These are phyloP conservation scores for Eupithecia insigniata DNA, from an alignment of 2,888 invertebrate species.

Conservation along the genomic window DNA sequence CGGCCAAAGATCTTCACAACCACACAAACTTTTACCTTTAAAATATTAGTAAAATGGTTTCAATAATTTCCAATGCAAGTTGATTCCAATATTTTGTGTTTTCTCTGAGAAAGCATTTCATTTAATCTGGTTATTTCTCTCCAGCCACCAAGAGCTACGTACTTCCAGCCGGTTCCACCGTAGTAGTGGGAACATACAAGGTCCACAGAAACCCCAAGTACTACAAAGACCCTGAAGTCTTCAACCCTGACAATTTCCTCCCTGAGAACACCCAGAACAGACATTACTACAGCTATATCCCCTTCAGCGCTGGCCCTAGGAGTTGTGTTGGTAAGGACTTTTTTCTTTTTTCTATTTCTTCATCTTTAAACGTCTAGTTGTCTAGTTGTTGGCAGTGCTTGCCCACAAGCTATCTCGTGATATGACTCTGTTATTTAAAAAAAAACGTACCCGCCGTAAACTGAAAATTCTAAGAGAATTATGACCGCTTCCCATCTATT, in stretches of 20 bases:
- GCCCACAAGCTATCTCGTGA: too few relatives aligned
- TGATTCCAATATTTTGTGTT: not conserved
- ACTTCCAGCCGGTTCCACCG: slow-evolving; percentile 88
- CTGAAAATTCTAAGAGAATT: not conserved
- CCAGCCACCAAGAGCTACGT: slow-evolving; percentile 86
- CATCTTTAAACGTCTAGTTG: too few relatives aligned
- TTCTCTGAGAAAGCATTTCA: not conserved
- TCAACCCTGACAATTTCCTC: slow-evolving; percentile 91
- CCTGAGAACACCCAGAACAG: slow-evolving; percentile 89
- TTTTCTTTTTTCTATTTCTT: not conserved
- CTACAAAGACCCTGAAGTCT: slow-evolving; percentile 88
- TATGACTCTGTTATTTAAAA: too few relatives aligned
- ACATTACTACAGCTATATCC: slow-evolving; percentile 91
- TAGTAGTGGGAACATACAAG: slow-evolving; percentile 87
- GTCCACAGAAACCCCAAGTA: slow-evolving; percentile 87
- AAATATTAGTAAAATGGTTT: too few relatives aligned
- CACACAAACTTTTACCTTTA: too few relatives aligned
- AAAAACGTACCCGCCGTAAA: not conserved
- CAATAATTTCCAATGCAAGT: not conserved
- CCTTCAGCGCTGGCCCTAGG: slow-evolving; percentile 92
- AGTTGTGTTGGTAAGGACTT: slow-evolving; percentile 88
- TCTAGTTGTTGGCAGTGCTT: not conserved
- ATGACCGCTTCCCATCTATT: too few relatives aligned
- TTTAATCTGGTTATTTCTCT: slow-evolving; percentile 21
- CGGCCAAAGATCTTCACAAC: too few relatives aligned